Evolutionary conservation across 2,888 invertebrate genomes (phyloP), one percentile per base, ranked within the genome.

Genomic region (Oxystoma pomonae): DNA sequence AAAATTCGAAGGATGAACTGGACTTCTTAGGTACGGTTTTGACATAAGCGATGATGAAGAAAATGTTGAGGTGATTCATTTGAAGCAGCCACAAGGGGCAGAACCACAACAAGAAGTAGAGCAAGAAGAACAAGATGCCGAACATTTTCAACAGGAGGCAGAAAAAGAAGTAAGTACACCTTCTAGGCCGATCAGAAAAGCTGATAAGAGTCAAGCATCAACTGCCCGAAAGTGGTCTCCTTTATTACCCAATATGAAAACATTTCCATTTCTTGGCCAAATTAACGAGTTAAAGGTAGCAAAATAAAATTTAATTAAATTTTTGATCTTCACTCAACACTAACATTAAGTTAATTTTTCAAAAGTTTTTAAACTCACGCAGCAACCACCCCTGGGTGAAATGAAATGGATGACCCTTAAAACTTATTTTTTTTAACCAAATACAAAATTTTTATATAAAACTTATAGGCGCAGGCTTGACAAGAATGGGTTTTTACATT

Each of bases 41-140:
- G 5, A 35, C 35, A 35, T 35, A 12, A 35, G 35, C 35, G 20
- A 55, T 58, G 55, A 62, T 51, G 18, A 61, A 55, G 16, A 56
- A 55, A 58, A 62, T 55, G 53, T 58, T 58, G 55, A 55, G 53
- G 20, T 57, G 58, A 35, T 35, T 35, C 35, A 35, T 35, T 12
- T 35, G 35, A 12, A 35, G 35, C 35, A 35, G 35, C 35, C 35
- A 35, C 35, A 35, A 35, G 35, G 12, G 35, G 35, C 35, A 35
- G 35, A 35, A 35, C 35, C 35, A 35, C 35, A 35, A 35, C 35
- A 35, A 35, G 35, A 35, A 35, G 35, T 35, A 3, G 35, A 35
- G 35, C 35, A 35, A 35, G 12, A 35, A 35, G 35, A 35, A 35
- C 35, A 35, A 35, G 35, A 12, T 3, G 35, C 12, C 35, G 12